Conservation (phyloP, 2,888 invertebrate genomes). For the Electrophaes corylata region DNA sequence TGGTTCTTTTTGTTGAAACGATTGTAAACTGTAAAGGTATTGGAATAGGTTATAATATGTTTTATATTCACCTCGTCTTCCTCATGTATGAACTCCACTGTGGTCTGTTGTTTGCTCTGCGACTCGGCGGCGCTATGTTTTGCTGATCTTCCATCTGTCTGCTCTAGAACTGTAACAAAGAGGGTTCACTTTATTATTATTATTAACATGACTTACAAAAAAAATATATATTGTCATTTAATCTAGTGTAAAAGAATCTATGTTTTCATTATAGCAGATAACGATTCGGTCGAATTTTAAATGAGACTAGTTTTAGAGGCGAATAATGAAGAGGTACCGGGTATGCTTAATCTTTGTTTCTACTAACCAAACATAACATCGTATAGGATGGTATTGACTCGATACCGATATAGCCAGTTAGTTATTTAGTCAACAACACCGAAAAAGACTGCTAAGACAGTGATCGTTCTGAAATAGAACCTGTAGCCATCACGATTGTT, state of each 20-base stretch:
- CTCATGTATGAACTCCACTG: slow-evolving; percentile 71
- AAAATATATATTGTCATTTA: too few relatives aligned
- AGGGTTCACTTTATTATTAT: not conserved
- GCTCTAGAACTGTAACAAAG: slow-evolving; percentile 77
- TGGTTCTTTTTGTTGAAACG: slow-evolving; percentile 10
- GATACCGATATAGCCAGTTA: slow-evolving; percentile 7
- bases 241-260: too few relatives aligned
- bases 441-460: slow-evolving; percentile 22
- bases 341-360: not conserved
- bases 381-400: slow-evolving; percentile 4
- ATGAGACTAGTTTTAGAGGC: too few relatives aligned
- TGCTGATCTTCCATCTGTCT: slow-evolving; percentile 63
- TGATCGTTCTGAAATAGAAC: slow-evolving; percentile 25
- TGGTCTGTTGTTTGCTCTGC: slow-evolving; percentile 64
- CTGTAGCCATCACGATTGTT: slow-evolving; percentile 13
- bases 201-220: too few relatives aligned
- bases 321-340: not conserved
- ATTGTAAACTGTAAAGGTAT: slow-evolving; percentile 13
- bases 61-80: slow-evolving; percentile 70
- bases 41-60: not conserved
- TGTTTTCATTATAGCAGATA: too few relatives aligned
- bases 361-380: slow-evolving; percentile 4
- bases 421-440: slow-evolving; percentile 24
- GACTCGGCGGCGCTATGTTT: slow-evolving; percentile 63
- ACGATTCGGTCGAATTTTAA: not conserved